These are phyloP conservation scores for Dissostichus mawsoni DNA, from an alignment of 2,113 vertebrate species.

Conservation along the genomic window DNA sequence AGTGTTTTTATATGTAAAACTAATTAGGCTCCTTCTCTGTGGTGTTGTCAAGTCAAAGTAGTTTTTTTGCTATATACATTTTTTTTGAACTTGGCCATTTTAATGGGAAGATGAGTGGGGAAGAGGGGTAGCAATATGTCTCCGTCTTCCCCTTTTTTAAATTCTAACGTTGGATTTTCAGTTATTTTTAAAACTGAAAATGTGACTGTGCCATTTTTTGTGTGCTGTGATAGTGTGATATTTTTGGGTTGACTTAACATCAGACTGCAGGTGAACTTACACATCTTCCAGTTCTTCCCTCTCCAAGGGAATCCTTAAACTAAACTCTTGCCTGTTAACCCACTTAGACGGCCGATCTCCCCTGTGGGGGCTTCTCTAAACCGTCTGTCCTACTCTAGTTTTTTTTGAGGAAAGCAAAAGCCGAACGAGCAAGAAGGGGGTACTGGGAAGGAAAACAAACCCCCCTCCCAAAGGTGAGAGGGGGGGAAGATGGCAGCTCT, in stretches of 20 bases:
- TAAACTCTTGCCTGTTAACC: constrained; percentile 76
- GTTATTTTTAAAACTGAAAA: constrained; percentile 54
- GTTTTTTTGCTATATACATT: constrained; percentile 52
- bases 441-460: constrained; percentile 63
- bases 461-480: constrained; percentile 82
- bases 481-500: constrained; percentile 90
- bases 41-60: constrained; percentile 54
- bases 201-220: constrained; percentile 62
- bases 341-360: constrained; percentile 56
- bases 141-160: constrained; percentile 38
- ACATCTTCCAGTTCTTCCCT: constrained; percentile 55
- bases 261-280: constrained; percentile 73
- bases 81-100: constrained; percentile 67
- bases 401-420: constrained; percentile 52
- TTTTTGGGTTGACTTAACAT: constrained; percentile 37
- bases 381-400: constrained; percentile 53
- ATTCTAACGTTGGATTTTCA: constrained; percentile 44
- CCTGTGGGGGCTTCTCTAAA: constrained; percentile 61
- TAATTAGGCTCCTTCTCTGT: constrained; percentile 49
- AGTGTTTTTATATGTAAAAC: constrained; percentile 78
- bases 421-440: constrained; percentile 56
- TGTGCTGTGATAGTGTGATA: constrained; percentile 48
- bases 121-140: constrained; percentile 66
- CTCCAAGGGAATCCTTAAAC: constrained; percentile 72
- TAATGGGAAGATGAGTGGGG: constrained; percentile 68